A percentile compares a stretch with the other conserved stretches of the same genome.
Conservation (phyloP, 1,140 invertebrate species). For the Lethrus apterus region DNA sequence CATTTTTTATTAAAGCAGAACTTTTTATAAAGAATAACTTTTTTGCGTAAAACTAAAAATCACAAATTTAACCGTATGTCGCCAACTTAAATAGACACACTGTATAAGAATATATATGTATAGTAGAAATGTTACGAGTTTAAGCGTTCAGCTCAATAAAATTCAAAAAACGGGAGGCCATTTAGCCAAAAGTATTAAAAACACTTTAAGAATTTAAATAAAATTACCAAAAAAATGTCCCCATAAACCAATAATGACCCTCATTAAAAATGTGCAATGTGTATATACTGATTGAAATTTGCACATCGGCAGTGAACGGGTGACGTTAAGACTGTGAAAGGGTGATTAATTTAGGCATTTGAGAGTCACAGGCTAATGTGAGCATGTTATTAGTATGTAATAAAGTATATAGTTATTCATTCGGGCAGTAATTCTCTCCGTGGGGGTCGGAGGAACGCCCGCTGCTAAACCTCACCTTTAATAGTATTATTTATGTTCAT, state of each 20-base stretch:
- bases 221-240: slow-evolving; percentile 12
- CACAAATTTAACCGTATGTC: too few relatives aligned
- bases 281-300: slow-evolving; percentile 18
- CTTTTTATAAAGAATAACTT: too few relatives aligned
- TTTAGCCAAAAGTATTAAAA: slow-evolving; percentile 14
- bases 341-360: slow-evolving; percentile 9
- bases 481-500: slow-evolving; percentile 41
- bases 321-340: slow-evolving; percentile 7
- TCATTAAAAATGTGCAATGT: slow-evolving; percentile 18
- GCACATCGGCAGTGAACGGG: slow-evolving; percentile 16
- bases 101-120: too few relatives aligned
- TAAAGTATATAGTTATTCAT: slow-evolving; percentile 44
- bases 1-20: too few relatives aligned
- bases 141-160: too few relatives aligned
- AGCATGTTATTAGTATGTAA: slow-evolving; percentile 43
- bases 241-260: slow-evolving; percentile 18
- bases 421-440: slow-evolving; percentile 42
- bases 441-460: slow-evolving; percentile 32
- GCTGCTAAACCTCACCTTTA: slow-evolving; percentile 43
- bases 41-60: too few relatives aligned
- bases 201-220: slow-evolving; percentile 13
- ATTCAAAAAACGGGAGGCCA: too few relatives aligned
- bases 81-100: too few relatives aligned
- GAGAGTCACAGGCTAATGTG: slow-evolving; percentile 39
- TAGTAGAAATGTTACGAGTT: too few relatives aligned